Percentiles rank a stretch among this genome's conserved stretches.
phyloP scores from a whole-genome alignment of 2,797 vertebrate genomes.

The Vespertilio murinus region DNA sequence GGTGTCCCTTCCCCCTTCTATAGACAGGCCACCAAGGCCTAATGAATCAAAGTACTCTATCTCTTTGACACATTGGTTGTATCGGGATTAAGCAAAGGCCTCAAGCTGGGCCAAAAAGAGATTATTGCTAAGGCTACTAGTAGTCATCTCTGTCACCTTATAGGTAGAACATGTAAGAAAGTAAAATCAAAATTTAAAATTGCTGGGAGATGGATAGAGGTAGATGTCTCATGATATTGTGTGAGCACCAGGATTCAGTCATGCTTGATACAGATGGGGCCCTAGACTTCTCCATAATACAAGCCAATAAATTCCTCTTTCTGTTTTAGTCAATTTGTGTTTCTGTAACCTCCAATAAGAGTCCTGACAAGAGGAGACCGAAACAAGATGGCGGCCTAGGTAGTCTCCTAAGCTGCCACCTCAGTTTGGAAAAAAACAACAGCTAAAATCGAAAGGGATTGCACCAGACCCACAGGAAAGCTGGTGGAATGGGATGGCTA shows the following conservation, averaged over 20 bases:
- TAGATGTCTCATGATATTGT: not conserved
- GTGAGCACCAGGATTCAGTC: not conserved
- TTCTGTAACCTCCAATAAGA: not conserved
- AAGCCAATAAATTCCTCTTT: conserved; percentile 7
- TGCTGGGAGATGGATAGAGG: not conserved
- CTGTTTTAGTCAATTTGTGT: not conserved
- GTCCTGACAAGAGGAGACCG: no score
- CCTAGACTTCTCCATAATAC: not conserved
- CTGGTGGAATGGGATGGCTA: no score
- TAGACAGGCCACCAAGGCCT: not conserved
- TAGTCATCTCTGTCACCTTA: not conserved
- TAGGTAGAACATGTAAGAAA: not conserved
- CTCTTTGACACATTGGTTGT: not conserved
- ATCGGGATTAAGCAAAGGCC: not conserved
- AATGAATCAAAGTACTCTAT: not conserved
- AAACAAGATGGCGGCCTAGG: no score
- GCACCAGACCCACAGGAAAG: no score
- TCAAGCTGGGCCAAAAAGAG: not conserved
- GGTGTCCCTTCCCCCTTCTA: not conserved
- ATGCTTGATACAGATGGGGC: not conserved
- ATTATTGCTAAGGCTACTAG: not conserved
- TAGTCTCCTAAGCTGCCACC: no score
- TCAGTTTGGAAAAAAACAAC: no score
- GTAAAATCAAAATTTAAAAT: not conserved
- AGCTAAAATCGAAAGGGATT: no score